Percentiles rank a stretch among this genome's conserved stretches.
Evolutionary conservation across 1,140 invertebrate genomes (phyloP).

Genomic region (Brachionus asplanchnoidis): DNA sequence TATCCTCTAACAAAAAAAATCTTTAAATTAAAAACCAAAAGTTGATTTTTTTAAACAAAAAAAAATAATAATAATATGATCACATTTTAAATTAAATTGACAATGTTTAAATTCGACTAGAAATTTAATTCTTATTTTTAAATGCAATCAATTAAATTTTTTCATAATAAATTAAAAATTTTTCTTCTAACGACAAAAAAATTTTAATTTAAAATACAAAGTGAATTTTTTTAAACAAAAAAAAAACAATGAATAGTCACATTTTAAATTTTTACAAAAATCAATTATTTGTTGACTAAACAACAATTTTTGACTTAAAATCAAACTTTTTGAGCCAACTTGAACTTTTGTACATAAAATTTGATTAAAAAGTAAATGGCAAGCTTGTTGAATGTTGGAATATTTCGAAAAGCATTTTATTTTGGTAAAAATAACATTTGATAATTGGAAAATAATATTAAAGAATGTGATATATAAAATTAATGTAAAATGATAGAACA

Average conservation of each 20-base stretch:
- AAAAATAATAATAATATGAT: no score
- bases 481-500: background rate
- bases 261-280: background rate
- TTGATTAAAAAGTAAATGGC: background rate
- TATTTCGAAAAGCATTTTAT: background rate
- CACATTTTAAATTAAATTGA: no score
- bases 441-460: background rate
- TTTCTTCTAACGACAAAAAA: background rate
- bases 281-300: background rate
- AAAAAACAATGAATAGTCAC: background rate
- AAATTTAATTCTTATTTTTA: no score
- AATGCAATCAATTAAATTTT: background rate
- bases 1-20: no score
- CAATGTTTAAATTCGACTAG: no score
- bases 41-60: no score
- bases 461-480: background rate
- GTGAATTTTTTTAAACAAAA: background rate
- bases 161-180: background rate
- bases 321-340: background rate
- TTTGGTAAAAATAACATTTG: background rate
- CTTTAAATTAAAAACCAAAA: no score
- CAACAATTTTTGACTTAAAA: background rate
- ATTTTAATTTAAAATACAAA: background rate
- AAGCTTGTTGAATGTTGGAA: background rate
- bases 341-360: background rate